Conservation (phyloP, 2,797 vertebrate genomes). For the Oophaga sylvatica region DNA sequence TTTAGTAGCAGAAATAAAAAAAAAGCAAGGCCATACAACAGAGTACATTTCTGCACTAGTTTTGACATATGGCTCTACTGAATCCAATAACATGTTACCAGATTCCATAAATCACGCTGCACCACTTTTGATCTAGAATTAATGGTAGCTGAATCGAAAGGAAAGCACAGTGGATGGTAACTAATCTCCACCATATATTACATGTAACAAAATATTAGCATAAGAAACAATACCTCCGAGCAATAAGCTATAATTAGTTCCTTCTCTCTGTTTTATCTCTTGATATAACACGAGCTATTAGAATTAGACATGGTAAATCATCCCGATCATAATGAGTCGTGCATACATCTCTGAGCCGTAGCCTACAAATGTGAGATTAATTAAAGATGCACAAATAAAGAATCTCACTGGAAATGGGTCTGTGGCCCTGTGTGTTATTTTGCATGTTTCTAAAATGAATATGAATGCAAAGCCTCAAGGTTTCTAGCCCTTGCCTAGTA, state of each 20-base stretch:
- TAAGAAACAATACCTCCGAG: conserved; percentile 61
- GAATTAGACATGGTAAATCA: conserved; percentile 60
- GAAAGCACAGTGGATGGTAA: conserved; percentile 54
- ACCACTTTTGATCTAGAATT: conserved; percentile 49
- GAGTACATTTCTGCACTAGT: conserved; percentile 55
- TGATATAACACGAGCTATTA: conserved; percentile 61
- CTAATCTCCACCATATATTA: conserved; percentile 54
- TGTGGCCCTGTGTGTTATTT: background rate
- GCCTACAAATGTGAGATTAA: conserved; percentile 55
- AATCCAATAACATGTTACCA: conserved; percentile 50
- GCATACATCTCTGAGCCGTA: conserved; percentile 34
- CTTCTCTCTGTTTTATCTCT: conserved; percentile 54
- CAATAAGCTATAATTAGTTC: conserved; percentile 60
- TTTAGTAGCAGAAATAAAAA: conserved; percentile 57
- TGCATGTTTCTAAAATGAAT: background rate
- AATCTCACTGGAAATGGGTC: background rate
- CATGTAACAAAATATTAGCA: conserved; percentile 60
- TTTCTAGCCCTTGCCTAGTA: no score
- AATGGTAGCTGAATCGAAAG: conserved; percentile 49
- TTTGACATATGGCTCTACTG: conserved; percentile 54
- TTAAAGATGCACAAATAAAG: conserved; percentile 47
- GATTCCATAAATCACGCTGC: conserved; percentile 51
- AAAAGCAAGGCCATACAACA: conserved; percentile 42
- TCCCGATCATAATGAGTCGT: conserved; percentile 49
- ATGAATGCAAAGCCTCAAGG: background rate